Evolutionary conservation across 2,797 vertebrate species (phyloP).

Genomic region (Gymnoscopelus braueri): DNA sequence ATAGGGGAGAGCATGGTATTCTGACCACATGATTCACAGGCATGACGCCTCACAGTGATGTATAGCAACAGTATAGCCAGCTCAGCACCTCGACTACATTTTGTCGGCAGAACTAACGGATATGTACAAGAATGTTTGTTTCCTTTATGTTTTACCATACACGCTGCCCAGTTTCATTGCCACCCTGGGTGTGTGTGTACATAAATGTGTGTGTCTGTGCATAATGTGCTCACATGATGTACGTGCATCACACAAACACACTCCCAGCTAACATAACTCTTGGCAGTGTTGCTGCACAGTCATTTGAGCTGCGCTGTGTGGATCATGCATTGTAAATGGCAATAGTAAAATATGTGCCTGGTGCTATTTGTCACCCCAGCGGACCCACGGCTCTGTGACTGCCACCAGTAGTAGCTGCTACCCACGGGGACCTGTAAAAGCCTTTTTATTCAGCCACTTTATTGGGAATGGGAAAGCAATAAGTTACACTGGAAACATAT

Average conservation of each 20-base stretch:
- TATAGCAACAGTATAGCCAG: no score
- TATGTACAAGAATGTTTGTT: no score
- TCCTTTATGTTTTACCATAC: no score
- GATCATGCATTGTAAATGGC: constrained; percentile 77
- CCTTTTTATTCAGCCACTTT: constrained; percentile 81
- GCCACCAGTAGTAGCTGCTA: constrained; percentile 70
- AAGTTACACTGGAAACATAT: constrained; percentile 76
- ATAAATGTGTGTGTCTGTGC: neutral
- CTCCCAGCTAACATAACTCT: constrained; percentile 55
- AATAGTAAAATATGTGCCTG: constrained; percentile 75
- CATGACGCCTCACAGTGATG: no score
- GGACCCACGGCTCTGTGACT: constrained; percentile 71
- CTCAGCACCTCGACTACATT: no score
- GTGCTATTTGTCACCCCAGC: constrained; percentile 75
- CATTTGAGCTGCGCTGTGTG: constrained; percentile 66
- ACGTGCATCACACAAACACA: constrained; percentile 18
- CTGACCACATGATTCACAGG: no score
- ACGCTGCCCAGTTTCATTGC: no score
- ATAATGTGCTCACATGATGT: constrained; percentile 5
- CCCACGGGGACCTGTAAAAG: constrained; percentile 78
- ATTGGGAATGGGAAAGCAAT: constrained; percentile 79
- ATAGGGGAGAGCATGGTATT: no score
- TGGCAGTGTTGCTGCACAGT: constrained; percentile 61
- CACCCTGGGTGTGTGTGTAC: neutral
- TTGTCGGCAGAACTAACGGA: no score